phyloP scores from a whole-genome alignment of 2,113 vertebrate genomes.

The Mormoops blainvillei region DNA sequence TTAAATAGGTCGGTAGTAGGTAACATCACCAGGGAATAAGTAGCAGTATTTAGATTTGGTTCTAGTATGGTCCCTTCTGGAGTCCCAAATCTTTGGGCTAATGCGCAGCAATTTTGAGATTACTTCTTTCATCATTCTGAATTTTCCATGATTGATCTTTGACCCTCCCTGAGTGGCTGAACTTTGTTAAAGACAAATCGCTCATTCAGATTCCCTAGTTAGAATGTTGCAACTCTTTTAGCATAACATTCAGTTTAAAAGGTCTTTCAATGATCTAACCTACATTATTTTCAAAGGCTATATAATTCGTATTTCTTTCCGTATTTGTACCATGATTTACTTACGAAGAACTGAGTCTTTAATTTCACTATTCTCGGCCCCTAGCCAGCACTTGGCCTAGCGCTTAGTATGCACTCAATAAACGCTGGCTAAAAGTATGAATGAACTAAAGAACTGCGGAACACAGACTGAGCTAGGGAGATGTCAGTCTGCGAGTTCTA shows the following conservation, averaged over 20 bases:
- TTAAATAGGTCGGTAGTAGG: not conserved
- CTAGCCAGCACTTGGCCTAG: not conserved
- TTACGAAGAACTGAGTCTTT: not conserved
- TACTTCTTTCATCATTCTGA: not conserved
- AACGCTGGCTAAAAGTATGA: constrained; percentile 34
- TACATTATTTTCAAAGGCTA: not conserved
- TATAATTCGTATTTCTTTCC: not conserved
- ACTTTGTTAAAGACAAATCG: not conserved
- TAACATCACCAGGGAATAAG: not conserved
- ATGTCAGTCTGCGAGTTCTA: not conserved
- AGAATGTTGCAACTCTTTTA: not conserved
- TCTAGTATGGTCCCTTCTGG: not conserved
- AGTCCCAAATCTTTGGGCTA: not conserved
- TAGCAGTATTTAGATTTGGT: not conserved
- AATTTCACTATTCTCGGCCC: not conserved
- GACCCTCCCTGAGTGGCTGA: not conserved
- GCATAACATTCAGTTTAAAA: not conserved
- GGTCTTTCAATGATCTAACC: not conserved
- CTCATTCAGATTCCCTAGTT: not conserved
- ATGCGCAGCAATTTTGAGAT: not conserved
- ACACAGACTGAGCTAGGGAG: not conserved
- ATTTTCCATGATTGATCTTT: not conserved
- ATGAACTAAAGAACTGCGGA: constrained; percentile 54
- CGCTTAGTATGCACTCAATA: constrained; percentile 19
- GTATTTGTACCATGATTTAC: not conserved